Evolutionary conservation across 2,888 invertebrate species (phyloP), one percentile per base, ranked within the genome.

Genomic region (Caenorhabditis angaria): DNA sequence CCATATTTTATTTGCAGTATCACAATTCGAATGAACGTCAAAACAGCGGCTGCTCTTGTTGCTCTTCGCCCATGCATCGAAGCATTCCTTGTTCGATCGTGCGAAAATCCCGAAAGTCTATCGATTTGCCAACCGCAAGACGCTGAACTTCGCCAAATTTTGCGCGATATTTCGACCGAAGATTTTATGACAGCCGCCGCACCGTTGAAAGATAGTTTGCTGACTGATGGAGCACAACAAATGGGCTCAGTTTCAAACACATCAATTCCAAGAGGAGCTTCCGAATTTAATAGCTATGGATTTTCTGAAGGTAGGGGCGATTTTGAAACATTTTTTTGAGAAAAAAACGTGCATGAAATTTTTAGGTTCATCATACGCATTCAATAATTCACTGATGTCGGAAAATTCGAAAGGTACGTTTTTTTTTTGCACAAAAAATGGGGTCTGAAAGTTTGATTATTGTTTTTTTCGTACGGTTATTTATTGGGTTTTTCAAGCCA

Each of bases 51-150:
- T 0, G 90, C 92, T 41, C 91, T 97, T 62, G 92, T 93, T 0
- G 93, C 94, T 1, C 89, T 99, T 6, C 91, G 96, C 32, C 95
- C 96, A 0, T 94, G 94, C 1, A 87, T 97, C 6, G 97, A 97
- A 89, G 91, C 92, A 76, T 90, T 97, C 1, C 63, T 79, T 20
- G 69, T 77, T 3, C 41, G 63, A 57, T 62, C 72, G 1, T 79
- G 79, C n/a, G 65, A 65, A 47, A 71, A 73, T 71, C 78, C 78
- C 3, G 73, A 76, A 32, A 41, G 65, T 3, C 56, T 78, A 8
- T 58, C 41, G 2, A 18, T 28, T 2, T 20, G 28, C 10, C 22
- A 18, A 18, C 57, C 60, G 28, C 24, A 48, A 59, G 71, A 72
- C 27, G 58, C 55, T 3, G 70, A 71, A 59, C 69, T 76, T 24